A percentile compares a stretch with the other conserved stretches of the same genome.
phyloP scores from a whole-genome alignment of 2,888 invertebrate species.

The Rhagonycha fulva region DNA sequence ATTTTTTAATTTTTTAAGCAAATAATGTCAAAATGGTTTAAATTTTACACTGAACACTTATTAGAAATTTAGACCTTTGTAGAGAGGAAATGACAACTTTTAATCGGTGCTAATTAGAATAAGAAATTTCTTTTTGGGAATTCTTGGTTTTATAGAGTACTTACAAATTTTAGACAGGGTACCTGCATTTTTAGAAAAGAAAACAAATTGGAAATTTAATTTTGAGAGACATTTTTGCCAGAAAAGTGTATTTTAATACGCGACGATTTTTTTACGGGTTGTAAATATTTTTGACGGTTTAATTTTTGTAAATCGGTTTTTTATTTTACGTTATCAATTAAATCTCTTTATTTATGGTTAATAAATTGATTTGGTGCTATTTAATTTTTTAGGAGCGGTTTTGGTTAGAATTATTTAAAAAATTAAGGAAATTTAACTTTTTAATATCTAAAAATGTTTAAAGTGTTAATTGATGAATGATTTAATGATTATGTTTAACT shows the following conservation, averaged over 20 bases:
- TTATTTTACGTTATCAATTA: neutral
- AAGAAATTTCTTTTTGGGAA: conserved; percentile 5
- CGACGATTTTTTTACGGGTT: neutral
- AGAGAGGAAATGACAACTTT: conserved; percentile 1
- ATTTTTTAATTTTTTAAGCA: neutral
- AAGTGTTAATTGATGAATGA: neutral
- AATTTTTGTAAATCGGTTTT: neutral
- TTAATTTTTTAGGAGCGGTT: neutral
- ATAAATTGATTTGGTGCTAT: conserved; percentile 7
- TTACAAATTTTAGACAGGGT: neutral
- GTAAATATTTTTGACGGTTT: neutral
- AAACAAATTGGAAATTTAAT: neutral
- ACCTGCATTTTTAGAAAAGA: neutral
- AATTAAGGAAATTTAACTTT: neutral
- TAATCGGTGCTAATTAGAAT: conserved; percentile 17
- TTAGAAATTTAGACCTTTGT: neutral
- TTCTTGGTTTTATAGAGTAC: neutral
- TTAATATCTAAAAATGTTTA: conserved; percentile 2
- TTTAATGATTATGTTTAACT: neutral
- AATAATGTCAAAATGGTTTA: neutral
- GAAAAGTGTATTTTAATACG: neutral
- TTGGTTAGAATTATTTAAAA: conserved; percentile 8
- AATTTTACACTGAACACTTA: conserved; percentile 5
- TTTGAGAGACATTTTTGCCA: neutral
- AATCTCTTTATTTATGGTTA: neutral